Evolutionary conservation across 2,888 invertebrate species (phyloP).

Genomic region (Helleia helle): DNA sequence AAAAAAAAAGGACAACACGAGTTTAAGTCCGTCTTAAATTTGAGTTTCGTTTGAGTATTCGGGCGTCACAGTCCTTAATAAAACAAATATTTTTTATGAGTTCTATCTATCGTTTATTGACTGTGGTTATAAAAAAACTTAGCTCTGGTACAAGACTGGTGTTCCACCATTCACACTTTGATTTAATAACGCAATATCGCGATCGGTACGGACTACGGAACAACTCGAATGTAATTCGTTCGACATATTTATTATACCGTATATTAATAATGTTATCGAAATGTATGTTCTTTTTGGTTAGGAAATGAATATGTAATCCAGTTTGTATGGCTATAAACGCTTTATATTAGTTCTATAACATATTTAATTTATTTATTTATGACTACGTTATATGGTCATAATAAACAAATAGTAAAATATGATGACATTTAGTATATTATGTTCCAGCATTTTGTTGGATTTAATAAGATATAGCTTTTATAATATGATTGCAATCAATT

Average conservation of each 20-base stretch:
- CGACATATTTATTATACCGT: constrained; percentile 4
- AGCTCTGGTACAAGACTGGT: not conserved
- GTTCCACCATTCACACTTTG: constrained; percentile 1
- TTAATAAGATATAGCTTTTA: constrained; percentile 11
- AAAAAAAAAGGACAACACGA: too few relatives aligned
- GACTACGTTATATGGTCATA: not conserved
- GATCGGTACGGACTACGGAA: too few relatives aligned
- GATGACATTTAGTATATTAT: not conserved
- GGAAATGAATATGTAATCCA: constrained; percentile 3
- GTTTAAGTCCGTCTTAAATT: too few relatives aligned
- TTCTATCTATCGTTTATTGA: not conserved
- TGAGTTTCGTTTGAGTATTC: too few relatives aligned
- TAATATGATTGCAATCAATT: constrained; percentile 4
- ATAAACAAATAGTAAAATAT: constrained; percentile 1
- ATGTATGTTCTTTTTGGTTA: not conserved
- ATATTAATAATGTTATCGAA: constrained; percentile 1
- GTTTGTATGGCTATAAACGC: constrained; percentile 4
- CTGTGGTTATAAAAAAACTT: not conserved
- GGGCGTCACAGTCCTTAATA: too few relatives aligned
- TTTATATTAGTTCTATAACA: not conserved
- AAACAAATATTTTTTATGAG: too few relatives aligned
- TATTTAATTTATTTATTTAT: not conserved
- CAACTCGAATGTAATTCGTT: constrained; percentile 3
- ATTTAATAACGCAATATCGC: too few relatives aligned
- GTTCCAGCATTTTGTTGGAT: not conserved